Conservation (phyloP, 2,113 vertebrate species). For the Hippocampus barbouri region DNA sequence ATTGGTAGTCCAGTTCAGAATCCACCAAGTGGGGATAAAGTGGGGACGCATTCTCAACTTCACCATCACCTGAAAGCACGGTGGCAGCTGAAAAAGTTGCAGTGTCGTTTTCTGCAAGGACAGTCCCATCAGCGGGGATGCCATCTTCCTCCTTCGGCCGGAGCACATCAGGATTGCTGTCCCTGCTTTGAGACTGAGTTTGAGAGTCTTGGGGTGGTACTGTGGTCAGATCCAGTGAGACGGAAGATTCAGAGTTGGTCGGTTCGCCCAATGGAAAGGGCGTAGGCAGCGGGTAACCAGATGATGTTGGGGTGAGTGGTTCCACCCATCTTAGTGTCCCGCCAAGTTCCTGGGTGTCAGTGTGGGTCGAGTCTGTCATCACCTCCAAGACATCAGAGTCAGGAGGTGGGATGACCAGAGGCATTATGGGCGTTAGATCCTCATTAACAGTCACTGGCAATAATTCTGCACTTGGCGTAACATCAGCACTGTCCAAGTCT, state of each 20-base stretch:
- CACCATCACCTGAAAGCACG: slow-evolving; percentile 90
- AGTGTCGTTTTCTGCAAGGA: slow-evolving; percentile 76
- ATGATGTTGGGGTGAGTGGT: slow-evolving; percentile 46
- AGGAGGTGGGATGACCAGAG: slow-evolving; percentile 34
- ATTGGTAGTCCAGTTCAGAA: slow-evolving; percentile 85
- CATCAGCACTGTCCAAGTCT: neutral
- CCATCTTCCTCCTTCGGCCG: slow-evolving; percentile 65
- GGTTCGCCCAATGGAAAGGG: slow-evolving; percentile 56
- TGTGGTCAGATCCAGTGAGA: slow-evolving; percentile 45
- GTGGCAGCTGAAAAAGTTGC: slow-evolving; percentile 82
- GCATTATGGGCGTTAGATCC: slow-evolving; percentile 43
- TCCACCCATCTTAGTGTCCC: slow-evolving; percentile 45
- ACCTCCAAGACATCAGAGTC: slow-evolving; percentile 39
- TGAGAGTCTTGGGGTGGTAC: slow-evolving; percentile 28
- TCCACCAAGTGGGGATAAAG: slow-evolving; percentile 78
- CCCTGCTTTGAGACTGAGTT: slow-evolving; percentile 29
- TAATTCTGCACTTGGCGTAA: slow-evolving; percentile 25
- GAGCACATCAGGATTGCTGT: slow-evolving; percentile 62
- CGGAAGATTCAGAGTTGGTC: slow-evolving; percentile 39
- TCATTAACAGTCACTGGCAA: slow-evolving; percentile 38
- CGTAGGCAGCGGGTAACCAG: slow-evolving; percentile 50
- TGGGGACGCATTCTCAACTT: slow-evolving; percentile 78
- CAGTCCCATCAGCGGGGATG: slow-evolving; percentile 14
- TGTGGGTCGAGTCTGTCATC: slow-evolving; percentile 41
- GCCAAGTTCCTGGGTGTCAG: slow-evolving; percentile 47